Evolutionary conservation across 1,140 invertebrate genomes (phyloP), one percentile per base, ranked within the genome.

Genomic region (Sipha flava): DNA sequence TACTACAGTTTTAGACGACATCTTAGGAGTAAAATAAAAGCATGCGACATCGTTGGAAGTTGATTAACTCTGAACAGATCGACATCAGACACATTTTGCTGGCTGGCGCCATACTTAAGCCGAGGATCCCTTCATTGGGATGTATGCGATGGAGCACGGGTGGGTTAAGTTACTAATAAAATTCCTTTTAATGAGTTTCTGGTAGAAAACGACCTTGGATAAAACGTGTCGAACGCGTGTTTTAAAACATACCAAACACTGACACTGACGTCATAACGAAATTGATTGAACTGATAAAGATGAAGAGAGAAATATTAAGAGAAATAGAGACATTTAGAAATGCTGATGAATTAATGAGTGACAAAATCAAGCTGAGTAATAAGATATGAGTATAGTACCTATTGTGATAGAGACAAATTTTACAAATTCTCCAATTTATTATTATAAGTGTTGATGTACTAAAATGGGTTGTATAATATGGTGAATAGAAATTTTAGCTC

Each of bases 111-210:
- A 75, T 54, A 37, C 49, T 34, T 75, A 18, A 52, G 70, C 47
- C 47, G 49, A 37, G 31, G 29, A 49, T 66, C 21, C 64, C 6
- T 23, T 7, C 43, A n/a, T n/a, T 1, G 31, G 18, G n/a, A 75
- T 34, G 12, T 52, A 54, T 10, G 9, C 29, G 18, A 16, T 3
- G n/a, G 3, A 3, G 18, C 3, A n/a, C 21, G 14, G 0, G n/a
- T 3, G 70, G 45, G 47, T 23, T 7, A 7, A 34, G 45, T 9
- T 14, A 23, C 47, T 54, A 75, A 75, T 75, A 75, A 75, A 75
- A 75, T 75, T 34, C 10, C 29, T 34, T 75, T 75, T 75, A 75
- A 75, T 75, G 70, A 75, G 47, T 75, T 75, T 75, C 49, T 54
- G 29, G 47, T 37, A 14, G 16, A 16, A 45, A 29, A 54, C 18